Conservation (phyloP, 2,113 vertebrate genomes). For the Oostethus manadensis region DNA sequence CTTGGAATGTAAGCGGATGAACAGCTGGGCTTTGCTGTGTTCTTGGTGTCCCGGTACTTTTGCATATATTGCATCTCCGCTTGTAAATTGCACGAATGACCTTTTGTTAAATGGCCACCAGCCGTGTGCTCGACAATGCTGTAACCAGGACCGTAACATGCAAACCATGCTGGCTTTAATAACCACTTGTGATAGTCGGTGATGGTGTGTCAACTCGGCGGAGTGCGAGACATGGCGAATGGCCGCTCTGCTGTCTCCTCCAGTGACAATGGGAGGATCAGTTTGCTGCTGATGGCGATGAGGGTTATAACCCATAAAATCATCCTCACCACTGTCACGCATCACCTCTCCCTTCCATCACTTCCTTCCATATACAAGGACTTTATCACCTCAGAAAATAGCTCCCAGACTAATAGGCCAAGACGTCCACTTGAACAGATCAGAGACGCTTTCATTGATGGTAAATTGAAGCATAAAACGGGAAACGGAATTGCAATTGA, state of each 20-base stretch:
- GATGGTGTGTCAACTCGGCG: conserved; percentile 35
- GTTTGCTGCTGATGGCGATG: conserved; percentile 13
- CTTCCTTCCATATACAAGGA: conserved; percentile 27
- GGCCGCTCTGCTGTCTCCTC: conserved; percentile 5
- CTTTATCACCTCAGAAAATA: conserved; percentile 36
- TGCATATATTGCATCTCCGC: conserved; percentile 3
- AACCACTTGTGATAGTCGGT: conserved; percentile 17
- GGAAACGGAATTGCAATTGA: conserved; percentile 41
- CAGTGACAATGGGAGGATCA: conserved; percentile 18
- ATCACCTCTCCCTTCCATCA: conserved; percentile 5
- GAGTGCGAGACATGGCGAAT: conserved; percentile 28
- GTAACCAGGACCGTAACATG: conserved; percentile 31
- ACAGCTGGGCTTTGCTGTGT: too few relatives aligned
- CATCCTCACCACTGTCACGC: conserved; percentile 23
- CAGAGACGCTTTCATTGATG: conserved; percentile 50
- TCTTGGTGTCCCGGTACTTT: background rate
- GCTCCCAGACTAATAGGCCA: conserved; percentile 37
- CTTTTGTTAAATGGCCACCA: conserved; percentile 33
- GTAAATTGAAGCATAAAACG: conserved; percentile 24
- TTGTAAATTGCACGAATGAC: conserved; percentile 19
- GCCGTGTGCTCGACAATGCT: conserved; percentile 10
- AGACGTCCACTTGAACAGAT: conserved; percentile 38
- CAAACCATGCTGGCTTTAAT: conserved; percentile 32
- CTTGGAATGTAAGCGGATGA: too few relatives aligned
- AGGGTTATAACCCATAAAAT: conserved; percentile 42